phyloP scores from a whole-genome alignment of 2,888 invertebrate genomes.

The Ceriagrion tenellum region DNA sequence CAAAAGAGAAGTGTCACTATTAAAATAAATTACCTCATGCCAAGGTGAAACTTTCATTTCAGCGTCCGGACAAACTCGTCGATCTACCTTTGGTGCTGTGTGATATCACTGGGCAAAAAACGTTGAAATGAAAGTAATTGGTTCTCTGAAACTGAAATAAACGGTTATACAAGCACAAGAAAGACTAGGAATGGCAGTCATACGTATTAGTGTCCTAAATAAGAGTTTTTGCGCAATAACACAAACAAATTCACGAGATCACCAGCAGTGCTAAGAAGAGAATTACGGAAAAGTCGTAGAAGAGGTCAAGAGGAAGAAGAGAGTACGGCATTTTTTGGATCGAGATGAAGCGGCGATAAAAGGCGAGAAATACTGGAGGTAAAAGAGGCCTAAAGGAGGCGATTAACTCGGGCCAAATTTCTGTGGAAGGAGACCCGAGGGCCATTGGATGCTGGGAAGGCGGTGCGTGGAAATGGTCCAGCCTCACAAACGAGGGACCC shows the following conservation, averaged over 20 bases:
- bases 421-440: neutral
- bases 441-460: neutral
- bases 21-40: too few relatives aligned
- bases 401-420: neutral
- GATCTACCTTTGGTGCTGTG: too few relatives aligned
- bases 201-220: too few relatives aligned
- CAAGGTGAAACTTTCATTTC: too few relatives aligned
- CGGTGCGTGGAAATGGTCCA: neutral
- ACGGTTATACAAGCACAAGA: too few relatives aligned
- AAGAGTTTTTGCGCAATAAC: too few relatives aligned
- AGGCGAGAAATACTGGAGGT: neutral
- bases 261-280: neutral
- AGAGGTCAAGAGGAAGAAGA: neutral
- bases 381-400: neutral
- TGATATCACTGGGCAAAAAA: too few relatives aligned
- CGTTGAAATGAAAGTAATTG: too few relatives aligned
- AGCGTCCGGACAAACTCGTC: too few relatives aligned
- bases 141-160: too few relatives aligned
- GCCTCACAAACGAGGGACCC: neutral
- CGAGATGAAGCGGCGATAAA: neutral
- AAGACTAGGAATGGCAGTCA: too few relatives aligned
- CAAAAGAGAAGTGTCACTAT: too few relatives aligned
- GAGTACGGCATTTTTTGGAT: neutral
- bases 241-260: neutral
- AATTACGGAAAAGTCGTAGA: neutral